phyloP scores from a whole-genome alignment of 2,113 vertebrate species.

The Oxyura jamaicensis region DNA sequence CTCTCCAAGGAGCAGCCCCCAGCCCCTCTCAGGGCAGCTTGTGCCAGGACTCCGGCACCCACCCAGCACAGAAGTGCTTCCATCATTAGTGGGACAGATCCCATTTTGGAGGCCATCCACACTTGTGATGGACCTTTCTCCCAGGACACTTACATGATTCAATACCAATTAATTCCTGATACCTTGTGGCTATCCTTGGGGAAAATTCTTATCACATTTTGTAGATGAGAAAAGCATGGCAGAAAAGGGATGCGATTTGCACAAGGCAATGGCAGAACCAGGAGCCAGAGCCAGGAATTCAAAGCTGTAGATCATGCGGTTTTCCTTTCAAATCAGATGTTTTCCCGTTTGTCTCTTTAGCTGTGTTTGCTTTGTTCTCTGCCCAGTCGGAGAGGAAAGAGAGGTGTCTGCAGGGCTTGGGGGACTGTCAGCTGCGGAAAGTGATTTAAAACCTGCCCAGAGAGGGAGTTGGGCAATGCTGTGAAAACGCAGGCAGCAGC shows the following conservation, averaged over 20 bases:
- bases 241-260: not conserved
- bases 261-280: not conserved
- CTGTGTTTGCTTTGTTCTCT: not conserved
- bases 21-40: not conserved
- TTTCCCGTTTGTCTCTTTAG: not conserved
- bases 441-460: not conserved
- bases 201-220: not conserved
- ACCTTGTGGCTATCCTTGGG: not conserved
- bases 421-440: not conserved
- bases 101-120: not conserved
- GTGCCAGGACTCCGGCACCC: not conserved
- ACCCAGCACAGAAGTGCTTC: not conserved
- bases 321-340: not conserved
- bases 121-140: not conserved
- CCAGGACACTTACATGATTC: fast-evolving
- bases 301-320: fast-evolving
- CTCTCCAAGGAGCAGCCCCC: not conserved
- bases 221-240: not conserved
- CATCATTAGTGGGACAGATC: not conserved
- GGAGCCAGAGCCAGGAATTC: not conserved
- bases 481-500: not conserved
- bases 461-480: not conserved
- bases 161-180: not conserved
- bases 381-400: fast-evolving
- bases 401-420: not conserved